A percentile compares a stretch with the other conserved stretches of the same genome.
Evolutionary conservation across 1,140 invertebrate species (phyloP).

Genomic region (Drosophila cardini): DNA sequence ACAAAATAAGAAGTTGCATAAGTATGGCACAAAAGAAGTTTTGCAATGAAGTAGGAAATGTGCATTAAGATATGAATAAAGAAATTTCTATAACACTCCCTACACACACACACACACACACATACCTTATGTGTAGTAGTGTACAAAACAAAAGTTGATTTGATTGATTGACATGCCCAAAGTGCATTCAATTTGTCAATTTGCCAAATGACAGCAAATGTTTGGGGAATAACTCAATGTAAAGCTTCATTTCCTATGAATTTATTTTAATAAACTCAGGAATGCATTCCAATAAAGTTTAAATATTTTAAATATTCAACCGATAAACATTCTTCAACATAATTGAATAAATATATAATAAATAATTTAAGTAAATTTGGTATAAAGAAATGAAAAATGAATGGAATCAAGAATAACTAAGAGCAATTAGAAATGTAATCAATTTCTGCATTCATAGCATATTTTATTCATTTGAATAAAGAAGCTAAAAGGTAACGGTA

Average conservation of each 20-base stretch:
- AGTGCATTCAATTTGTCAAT: conserved; percentile 18
- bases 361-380: not conserved
- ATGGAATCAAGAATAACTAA: not conserved
- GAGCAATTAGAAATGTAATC: not conserved
- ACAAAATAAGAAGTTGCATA: conserved; percentile 56
- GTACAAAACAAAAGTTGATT: conserved; percentile 10
- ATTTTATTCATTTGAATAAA: conserved; percentile 38
- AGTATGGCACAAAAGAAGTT: conserved; percentile 41
- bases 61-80: conserved; percentile 40
- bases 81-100: conserved; percentile 31
- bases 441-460: conserved; percentile 8
- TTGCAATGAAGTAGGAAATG: conserved; percentile 7
- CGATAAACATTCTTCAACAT: not conserved
- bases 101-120: not conserved
- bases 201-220: conserved; percentile 19
- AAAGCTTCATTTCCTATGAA: not conserved
- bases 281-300: not conserved
- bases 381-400: conserved; percentile 8
- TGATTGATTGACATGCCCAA: conserved; percentile 30
- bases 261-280: conserved; percentile 8
- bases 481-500: not conserved
- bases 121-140: not conserved
- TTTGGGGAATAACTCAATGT: conserved; percentile 15
- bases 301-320: conserved; percentile 15
- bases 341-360: not conserved